These are phyloP conservation scores for Ancistrus triradiatus DNA, from an alignment of 2,113 vertebrate species.

Conservation along the genomic window DNA sequence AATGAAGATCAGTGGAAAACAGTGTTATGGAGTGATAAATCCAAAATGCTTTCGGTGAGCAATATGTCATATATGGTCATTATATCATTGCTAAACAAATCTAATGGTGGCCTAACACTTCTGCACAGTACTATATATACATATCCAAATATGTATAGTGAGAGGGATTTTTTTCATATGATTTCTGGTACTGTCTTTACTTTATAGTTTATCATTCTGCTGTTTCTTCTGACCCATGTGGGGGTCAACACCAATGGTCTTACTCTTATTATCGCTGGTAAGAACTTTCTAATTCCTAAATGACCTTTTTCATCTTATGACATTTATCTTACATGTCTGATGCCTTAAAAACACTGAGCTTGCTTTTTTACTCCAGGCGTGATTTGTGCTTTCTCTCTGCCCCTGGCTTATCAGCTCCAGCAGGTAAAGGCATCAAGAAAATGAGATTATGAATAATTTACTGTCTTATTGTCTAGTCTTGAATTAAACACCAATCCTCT, in stretches of 20 bases:
- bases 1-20: too few species aligned
- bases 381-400: constrained; percentile 79
- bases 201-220: constrained; percentile 75
- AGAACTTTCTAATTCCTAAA: too few species aligned
- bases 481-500: not conserved
- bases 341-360: not conserved
- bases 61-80: too few species aligned
- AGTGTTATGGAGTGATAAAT: too few species aligned
- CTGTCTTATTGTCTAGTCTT: not conserved
- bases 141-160: too few species aligned
- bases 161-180: too few species aligned
- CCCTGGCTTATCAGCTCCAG: constrained; percentile 82
- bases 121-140: too few species aligned
- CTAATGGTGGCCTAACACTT: too few species aligned
- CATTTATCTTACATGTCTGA: not conserved
- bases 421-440: constrained; percentile 66
- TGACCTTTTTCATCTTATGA: not conserved
- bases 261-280: constrained; percentile 82
- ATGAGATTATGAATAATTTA: constrained; percentile 1
- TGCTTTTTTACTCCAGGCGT: constrained; percentile 64
- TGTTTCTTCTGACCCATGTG: constrained; percentile 82
- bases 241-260: constrained; percentile 79
- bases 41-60: too few species aligned
- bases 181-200: constrained; percentile 7
- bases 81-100: too few species aligned